phyloP scores from a whole-genome alignment of 37 sponge, comb jelly and placozoan species.

The Halichondria panicea region DNA sequence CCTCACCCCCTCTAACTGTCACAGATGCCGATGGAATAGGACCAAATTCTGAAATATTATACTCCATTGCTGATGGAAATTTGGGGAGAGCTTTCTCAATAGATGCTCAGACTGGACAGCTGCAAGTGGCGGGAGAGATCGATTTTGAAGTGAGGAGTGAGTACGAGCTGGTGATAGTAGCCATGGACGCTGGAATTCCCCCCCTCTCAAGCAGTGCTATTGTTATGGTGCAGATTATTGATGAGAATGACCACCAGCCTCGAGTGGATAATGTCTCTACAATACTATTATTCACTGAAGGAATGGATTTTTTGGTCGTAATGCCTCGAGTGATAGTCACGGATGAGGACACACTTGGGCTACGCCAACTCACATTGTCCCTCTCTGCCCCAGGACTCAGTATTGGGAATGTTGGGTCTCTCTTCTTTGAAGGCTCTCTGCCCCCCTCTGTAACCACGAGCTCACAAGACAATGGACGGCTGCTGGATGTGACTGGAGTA shows the following conservation, averaged over 20 bases:
- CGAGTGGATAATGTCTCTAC: neutral
- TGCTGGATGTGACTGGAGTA: slow-evolving; percentile 35
- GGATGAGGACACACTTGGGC: slow-evolving; percentile 53
- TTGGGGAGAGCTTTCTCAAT: slow-evolving; percentile 28
- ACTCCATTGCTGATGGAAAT: slow-evolving; percentile 14
- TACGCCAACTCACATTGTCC: slow-evolving; percentile 12
- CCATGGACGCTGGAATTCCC: slow-evolving; percentile 45
- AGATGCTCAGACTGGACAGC: slow-evolving; percentile 29
- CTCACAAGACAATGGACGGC: slow-evolving; percentile 11
- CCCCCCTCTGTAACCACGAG: slow-evolving; percentile 4
- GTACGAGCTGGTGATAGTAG: slow-evolving; percentile 32
- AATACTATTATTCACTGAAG: slow-evolving; percentile 47
- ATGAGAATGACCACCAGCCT: slow-evolving; percentile 69
- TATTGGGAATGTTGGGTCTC: slow-evolving; percentile 23
- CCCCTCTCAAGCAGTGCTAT: slow-evolving; percentile 36
- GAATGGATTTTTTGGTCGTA: slow-evolving; percentile 12
- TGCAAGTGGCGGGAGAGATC: neutral
- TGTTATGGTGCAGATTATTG: slow-evolving; percentile 27
- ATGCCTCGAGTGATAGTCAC: slow-evolving; percentile 21
- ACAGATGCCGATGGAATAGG: slow-evolving; percentile 45
- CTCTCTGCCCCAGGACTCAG: slow-evolving; percentile 11
- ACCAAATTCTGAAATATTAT: slow-evolving; percentile 43
- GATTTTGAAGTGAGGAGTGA: slow-evolving; percentile 31
- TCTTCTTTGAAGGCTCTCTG: slow-evolving; percentile 19
- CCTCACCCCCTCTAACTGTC: slow-evolving; percentile 33